phyloP scores from a whole-genome alignment of 2,888 invertebrate species.

The Tachystola acroxantha region DNA sequence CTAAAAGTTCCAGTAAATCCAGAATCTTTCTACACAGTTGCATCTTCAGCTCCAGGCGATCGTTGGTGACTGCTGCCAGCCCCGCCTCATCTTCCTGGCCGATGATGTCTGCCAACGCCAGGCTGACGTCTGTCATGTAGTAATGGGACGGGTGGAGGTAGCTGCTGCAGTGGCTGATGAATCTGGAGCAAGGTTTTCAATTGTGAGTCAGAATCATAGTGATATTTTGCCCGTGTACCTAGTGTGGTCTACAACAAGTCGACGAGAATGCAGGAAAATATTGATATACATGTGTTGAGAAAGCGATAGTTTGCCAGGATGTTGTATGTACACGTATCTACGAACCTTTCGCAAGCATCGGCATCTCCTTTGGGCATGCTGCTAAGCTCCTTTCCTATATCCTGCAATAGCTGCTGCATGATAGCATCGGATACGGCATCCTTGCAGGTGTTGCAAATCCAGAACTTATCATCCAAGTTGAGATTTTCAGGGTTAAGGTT shows the following conservation, averaged over 20 bases:
- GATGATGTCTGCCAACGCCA: slow-evolving; percentile 84
- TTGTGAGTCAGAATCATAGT: too few relatives aligned
- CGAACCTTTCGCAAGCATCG: slow-evolving; percentile 75
- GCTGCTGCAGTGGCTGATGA: slow-evolving; percentile 79
- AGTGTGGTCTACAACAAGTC: too few relatives aligned
- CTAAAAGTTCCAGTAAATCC: slow-evolving; percentile 78
- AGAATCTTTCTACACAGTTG: slow-evolving; percentile 81
- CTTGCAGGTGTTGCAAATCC: slow-evolving; percentile 80
- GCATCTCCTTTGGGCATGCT: slow-evolving; percentile 81
- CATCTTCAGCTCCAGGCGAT: slow-evolving; percentile 81
- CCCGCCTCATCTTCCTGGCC: slow-evolving; percentile 78
- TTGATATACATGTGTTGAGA: too few relatives aligned
- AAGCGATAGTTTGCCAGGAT: too few relatives aligned
- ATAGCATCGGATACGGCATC: slow-evolving; percentile 72
- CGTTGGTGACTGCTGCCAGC: slow-evolving; percentile 76
- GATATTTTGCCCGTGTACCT: too few relatives aligned
- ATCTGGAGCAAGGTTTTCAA: too few relatives aligned
- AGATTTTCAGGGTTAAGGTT: slow-evolving; percentile 44
- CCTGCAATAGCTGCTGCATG: slow-evolving; percentile 81
- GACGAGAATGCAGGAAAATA: too few relatives aligned
- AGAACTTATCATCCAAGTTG: slow-evolving; percentile 62
- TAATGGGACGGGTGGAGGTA: slow-evolving; percentile 84
- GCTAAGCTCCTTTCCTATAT: slow-evolving; percentile 81
- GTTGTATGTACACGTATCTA: too few relatives aligned
- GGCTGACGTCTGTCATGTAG: slow-evolving; percentile 85